A percentile compares a stretch with the other conserved stretches of the same genome.
phyloP scores from a whole-genome alignment of 2,797 vertebrate species.

The Tamandua tetradactyla region DNA sequence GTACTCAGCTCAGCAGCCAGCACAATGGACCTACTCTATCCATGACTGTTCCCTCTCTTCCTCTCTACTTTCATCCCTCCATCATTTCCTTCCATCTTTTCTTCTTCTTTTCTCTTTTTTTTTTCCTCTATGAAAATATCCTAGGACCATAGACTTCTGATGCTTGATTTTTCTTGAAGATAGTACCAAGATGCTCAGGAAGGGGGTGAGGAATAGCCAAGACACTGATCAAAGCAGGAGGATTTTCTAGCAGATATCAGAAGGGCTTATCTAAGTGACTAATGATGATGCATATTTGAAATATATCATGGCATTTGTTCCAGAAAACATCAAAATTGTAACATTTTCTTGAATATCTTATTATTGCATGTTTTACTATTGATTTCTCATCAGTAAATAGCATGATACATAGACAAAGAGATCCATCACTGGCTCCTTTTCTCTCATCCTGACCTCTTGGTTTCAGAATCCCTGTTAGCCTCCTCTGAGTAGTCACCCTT shows the following conservation, averaged over 20 bases:
- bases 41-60: neutral
- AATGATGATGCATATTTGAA: neutral
- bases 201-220: neutral
- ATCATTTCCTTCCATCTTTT: too few species aligned
- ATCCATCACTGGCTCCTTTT: neutral
- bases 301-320: neutral
- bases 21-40: neutral
- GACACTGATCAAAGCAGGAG: neutral
- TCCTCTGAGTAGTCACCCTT: neutral
- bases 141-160: neutral
- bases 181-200: neutral
- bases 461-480: neutral
- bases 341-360: neutral
- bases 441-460: neutral
- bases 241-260: neutral
- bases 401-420: neutral
- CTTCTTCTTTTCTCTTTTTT: neutral
- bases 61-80: too few species aligned
- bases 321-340: neutral
- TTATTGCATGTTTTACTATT: neutral
- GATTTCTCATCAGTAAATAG: neutral
- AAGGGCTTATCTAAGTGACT: neutral
- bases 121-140: neutral
- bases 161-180: neutral
- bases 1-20: neutral